Conservation (phyloP, 1,140 invertebrate species). For the Pseudomyrmex dendroicus region DNA sequence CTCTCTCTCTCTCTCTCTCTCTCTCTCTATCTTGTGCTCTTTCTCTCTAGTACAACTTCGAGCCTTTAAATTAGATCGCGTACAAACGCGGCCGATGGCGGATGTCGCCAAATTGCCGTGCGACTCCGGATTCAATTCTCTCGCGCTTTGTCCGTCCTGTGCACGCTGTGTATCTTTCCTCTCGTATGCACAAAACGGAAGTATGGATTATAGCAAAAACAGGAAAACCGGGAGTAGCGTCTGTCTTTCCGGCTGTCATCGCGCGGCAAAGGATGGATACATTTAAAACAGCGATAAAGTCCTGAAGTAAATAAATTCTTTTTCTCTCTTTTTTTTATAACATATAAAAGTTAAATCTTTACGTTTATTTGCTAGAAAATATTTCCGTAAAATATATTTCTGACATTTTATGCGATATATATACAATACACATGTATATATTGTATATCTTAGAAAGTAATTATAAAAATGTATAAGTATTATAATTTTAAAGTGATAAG, state of each 20-base stretch:
- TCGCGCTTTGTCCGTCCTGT: constrained; percentile 51
- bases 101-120: constrained; percentile 85
- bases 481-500: too few species aligned
- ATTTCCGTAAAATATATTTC: too few species aligned
- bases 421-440: too few species aligned
- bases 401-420: too few species aligned
- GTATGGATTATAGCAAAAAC: constrained; percentile 49
- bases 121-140: constrained; percentile 80
- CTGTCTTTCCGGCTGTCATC: background rate
- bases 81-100: constrained; percentile 82
- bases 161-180: constrained; percentile 31
- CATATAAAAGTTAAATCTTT: too few species aligned
- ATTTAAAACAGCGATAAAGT: too few species aligned
- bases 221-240: background rate
- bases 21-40: background rate
- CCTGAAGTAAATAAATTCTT: too few species aligned
- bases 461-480: too few species aligned
- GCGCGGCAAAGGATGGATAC: background rate
- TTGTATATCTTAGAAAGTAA: too few species aligned
- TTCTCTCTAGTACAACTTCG: constrained; percentile 76
- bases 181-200: constrained; percentile 53
- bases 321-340: too few species aligned
- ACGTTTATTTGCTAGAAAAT: too few species aligned
- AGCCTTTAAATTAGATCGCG: constrained; percentile 84
- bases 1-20: constrained; percentile 12